A percentile compares a stretch with the other conserved stretches of the same genome.
phyloP scores from a whole-genome alignment of 1,140 invertebrate genomes.

The Leptonema lineaticorne region DNA sequence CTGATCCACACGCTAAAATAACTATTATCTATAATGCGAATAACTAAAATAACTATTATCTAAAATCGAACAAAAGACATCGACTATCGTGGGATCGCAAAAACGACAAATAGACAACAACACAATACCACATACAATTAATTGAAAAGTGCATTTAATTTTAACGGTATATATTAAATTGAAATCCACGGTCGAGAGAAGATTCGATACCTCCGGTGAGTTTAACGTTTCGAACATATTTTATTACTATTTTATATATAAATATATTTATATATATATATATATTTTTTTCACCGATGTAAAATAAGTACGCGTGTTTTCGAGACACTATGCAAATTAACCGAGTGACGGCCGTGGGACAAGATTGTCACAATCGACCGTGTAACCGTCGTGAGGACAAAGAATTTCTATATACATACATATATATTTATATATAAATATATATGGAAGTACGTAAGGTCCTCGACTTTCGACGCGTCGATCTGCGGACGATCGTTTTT shows the following conservation, averaged over 20 bases:
- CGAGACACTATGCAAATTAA: constrained; percentile 18
- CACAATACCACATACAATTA: background rate
- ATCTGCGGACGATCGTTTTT: too few relatives aligned
- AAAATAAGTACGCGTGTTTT: background rate
- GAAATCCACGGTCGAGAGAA: background rate
- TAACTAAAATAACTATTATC: too few relatives aligned
- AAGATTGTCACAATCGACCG: constrained; percentile 11
- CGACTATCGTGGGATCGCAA: background rate
- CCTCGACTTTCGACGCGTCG: too few relatives aligned
- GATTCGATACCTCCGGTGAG: background rate
- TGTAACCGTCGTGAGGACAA: constrained; percentile 8
- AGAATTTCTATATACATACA: background rate
- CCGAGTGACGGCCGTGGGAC: background rate
- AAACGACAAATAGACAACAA: background rate
- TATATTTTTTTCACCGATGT: background rate
- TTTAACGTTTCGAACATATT: background rate
- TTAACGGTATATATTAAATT: background rate
- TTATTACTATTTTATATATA: background rate
- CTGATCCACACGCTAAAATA: too few relatives aligned
- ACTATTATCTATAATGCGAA: too few relatives aligned
- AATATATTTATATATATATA: background rate
- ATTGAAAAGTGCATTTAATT: constrained; percentile 4
- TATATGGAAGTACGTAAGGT: too few relatives aligned
- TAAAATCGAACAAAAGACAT: background rate
- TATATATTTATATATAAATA: too few relatives aligned